Evolutionary conservation across 2,888 invertebrate species (phyloP), one percentile per base, ranked within the genome.

Genomic region (Sicus ferrugineus): DNA sequence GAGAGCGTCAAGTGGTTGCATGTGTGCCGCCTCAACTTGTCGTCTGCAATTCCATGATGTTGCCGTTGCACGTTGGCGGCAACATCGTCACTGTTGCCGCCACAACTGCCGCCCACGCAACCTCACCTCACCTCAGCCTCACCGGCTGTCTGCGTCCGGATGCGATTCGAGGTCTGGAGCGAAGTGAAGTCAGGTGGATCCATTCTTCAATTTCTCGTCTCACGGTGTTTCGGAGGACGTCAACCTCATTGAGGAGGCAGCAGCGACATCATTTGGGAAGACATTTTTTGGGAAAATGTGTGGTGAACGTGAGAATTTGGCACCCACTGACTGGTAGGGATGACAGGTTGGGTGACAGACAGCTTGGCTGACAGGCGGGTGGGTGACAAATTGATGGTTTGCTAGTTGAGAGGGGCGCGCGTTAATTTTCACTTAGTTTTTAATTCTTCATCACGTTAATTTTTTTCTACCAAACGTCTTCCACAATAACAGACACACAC

Each of bases 211-310:
- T 73, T 73, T 68, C 62, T 62, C 66, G 72, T 74, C 72, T 72
- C 69, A 75, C 75, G 75, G 75, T 75, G 76, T 77, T 77, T 76
- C 73, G 76, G 74, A 76, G 76, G 76, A 73, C 75, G 73, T 76
- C 76, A 70, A 75, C 76, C 77, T 73, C 73, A 74, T 73, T 74
- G 74, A 73, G 73, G 73, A 52, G 16, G 34, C 30, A 14, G n/a
- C n/a, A 21, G 54, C 54, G 30, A 59, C 52, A 58, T n/a, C n/a
- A n/a, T 67, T 68, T 64, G 67, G 64, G 67, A 62, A 70, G 65
- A 72, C 58, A 71, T 69, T 66, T 75, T n/a, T 75, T 67, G 73
- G 58, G 70, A 73, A 72, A 74, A 72, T 73, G 74, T 70, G 70
- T 69, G 70, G 70, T 73, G 71, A 70, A 73, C 63, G 72, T 71